A percentile compares a stretch with the other conserved stretches of the same genome.
These are phyloP conservation scores for Burhinus oedicnemus DNA, from an alignment of 2,113 vertebrate species.

Conservation along the genomic window DNA sequence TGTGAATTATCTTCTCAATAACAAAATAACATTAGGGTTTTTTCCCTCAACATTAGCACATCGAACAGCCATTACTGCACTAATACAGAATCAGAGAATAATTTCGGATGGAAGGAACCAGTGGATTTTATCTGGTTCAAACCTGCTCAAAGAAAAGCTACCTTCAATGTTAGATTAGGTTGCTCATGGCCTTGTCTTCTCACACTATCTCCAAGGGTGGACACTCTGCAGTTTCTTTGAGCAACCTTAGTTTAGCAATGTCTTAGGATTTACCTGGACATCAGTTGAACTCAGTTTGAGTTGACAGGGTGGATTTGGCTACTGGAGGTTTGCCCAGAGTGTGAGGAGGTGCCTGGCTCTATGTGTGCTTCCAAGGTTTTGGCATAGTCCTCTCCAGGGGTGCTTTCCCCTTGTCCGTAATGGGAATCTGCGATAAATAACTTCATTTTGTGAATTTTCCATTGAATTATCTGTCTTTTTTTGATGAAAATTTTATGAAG, in stretches of 20 bases:
- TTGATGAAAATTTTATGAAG: not conserved
- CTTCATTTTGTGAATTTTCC: not conserved
- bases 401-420: rapidly evolving
- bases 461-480: not conserved
- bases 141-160: not conserved
- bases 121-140: not conserved
- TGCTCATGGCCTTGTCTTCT: not conserved
- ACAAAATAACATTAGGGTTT: not conserved
- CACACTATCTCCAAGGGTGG: not conserved
- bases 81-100: not conserved
- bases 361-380: not conserved
- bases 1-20: not conserved
- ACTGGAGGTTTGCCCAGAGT: not conserved
- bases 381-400: not conserved
- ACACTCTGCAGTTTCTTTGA: not conserved
- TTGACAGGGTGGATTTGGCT: not conserved
- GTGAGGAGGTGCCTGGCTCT: not conserved
- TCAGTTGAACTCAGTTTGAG: not conserved
- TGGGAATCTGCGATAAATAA: not conserved
- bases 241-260: not conserved
- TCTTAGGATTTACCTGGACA: not conserved
- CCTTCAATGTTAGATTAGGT: not conserved
- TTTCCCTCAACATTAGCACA: not conserved
- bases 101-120: not conserved
- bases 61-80: not conserved